Evolutionary conservation across 2,113 vertebrate genomes (phyloP).

Genomic region (Cheirogaleus medius): DNA sequence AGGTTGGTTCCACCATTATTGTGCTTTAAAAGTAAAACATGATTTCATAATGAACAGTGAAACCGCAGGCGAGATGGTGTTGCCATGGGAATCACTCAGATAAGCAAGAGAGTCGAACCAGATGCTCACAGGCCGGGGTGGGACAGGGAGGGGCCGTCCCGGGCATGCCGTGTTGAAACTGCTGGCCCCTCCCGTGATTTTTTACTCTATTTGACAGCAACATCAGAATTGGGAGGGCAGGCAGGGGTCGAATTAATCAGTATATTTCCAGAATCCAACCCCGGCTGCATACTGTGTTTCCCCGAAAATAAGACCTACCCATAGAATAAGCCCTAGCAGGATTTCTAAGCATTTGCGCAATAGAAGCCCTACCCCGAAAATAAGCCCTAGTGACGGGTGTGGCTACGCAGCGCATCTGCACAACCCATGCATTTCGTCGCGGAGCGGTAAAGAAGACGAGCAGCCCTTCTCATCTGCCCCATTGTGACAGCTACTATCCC

Average conservation of each 20-base stretch:
- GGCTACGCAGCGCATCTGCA: no score
- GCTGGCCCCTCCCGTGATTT: neutral
- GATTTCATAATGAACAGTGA: constrained; percentile 72
- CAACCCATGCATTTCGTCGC: no score
- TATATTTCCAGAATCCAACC: neutral
- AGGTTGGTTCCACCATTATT: constrained; percentile 63
- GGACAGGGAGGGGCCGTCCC: neutral
- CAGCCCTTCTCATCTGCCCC: no score
- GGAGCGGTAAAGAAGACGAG: no score
- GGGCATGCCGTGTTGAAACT: constrained; percentile 45
- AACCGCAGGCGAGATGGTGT: constrained; percentile 74
- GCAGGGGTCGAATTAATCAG: neutral
- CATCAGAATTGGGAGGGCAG: constrained; percentile 56
- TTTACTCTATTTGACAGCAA: constrained; percentile 51
- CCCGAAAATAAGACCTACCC: no score
- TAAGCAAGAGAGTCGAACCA: constrained; percentile 71
- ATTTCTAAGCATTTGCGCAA: no score
- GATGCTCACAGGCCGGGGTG: neutral
- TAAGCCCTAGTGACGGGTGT: no score
- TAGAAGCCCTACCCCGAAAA: no score
- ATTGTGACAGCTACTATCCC: no score
- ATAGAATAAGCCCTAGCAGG: no score
- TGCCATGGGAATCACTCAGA: constrained; percentile 61
- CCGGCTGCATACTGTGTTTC: neutral
- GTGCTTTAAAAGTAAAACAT: constrained; percentile 69